A percentile compares a stretch with the other conserved stretches of the same genome.
phyloP scores from a whole-genome alignment of 1,140 invertebrate species.

The Drosophila dunni region DNA sequence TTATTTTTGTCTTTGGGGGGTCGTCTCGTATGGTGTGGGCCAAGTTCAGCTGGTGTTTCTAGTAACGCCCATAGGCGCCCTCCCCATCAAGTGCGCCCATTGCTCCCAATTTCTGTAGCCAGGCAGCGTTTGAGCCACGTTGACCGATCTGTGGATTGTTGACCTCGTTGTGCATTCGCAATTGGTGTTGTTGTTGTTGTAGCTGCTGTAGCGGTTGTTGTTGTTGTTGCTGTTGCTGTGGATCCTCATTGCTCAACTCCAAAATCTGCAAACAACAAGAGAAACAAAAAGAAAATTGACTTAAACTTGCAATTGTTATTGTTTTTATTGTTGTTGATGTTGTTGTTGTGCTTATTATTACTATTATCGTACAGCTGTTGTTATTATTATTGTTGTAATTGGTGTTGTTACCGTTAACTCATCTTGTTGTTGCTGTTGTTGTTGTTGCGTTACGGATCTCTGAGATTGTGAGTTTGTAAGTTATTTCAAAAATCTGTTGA shows the following conservation, averaged over 20 bases:
- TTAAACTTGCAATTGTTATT: conserved; percentile 58
- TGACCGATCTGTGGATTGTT: conserved; percentile 58
- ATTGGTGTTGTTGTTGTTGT: conserved; percentile 56
- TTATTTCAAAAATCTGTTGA: conserved; percentile 79
- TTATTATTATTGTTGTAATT: conserved; percentile 25
- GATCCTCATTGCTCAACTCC: conserved; percentile 83
- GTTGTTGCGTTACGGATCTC: conserved; percentile 47
- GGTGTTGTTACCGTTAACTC: conserved; percentile 7
- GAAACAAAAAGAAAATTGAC: conserved; percentile 51
- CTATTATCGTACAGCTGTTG: conserved; percentile 57
- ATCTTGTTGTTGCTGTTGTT: conserved; percentile 9
- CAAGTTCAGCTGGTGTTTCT: conserved; percentile 18
- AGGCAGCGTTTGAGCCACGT: conserved; percentile 69
- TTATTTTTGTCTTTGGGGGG: conserved; percentile 14
- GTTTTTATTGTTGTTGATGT: conserved; percentile 38
- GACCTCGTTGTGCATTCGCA: conserved; percentile 77
- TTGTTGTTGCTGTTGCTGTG: conserved; percentile 63
- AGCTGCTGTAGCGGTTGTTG: conserved; percentile 42
- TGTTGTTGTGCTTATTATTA: conserved; percentile 64
- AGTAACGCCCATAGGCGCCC: conserved; percentile 69
- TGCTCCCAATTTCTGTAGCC: conserved; percentile 71
- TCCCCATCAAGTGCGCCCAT: conserved; percentile 71
- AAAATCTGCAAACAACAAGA: conserved; percentile 77
- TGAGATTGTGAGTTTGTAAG: conserved; percentile 52
- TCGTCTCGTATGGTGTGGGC: conserved; percentile 38